phyloP scores from a whole-genome alignment of 2,888 invertebrate genomes.

The Pollenia labialis region DNA sequence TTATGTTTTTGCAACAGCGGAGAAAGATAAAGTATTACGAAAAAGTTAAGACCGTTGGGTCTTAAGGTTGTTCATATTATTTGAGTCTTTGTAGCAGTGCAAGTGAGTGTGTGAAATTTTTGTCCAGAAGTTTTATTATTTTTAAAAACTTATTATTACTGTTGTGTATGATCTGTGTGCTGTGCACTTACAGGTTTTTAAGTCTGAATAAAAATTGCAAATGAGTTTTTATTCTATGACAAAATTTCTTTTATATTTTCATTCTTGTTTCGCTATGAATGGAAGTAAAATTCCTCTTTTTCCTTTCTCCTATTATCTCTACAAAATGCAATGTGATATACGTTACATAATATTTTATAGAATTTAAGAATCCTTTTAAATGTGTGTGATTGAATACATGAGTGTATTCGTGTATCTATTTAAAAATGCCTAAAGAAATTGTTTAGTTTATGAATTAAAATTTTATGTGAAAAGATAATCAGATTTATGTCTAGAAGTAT shows the following conservation, averaged over 20 bases:
- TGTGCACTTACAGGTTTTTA: background rate
- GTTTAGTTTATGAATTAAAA: conserved; percentile 50
- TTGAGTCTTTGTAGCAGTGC: no score
- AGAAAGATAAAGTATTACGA: no score
- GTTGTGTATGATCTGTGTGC: background rate
- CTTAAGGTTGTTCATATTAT: no score
- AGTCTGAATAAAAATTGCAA: conserved; percentile 31
- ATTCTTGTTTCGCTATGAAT: conserved; percentile 22
- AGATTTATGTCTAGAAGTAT: conserved; percentile 24
- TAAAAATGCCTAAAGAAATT: conserved; percentile 52
- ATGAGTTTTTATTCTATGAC: background rate
- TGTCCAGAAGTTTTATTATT: conserved; percentile 9
- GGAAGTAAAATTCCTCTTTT: conserved; percentile 15
- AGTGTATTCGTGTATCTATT: background rate
- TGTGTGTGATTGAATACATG: background rate
- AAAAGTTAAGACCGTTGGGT: no score
- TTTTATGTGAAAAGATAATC: conserved; percentile 57
- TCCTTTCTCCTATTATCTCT: background rate
- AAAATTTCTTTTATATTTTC: background rate
- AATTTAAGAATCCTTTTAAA: background rate
- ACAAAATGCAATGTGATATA: conserved; percentile 4
- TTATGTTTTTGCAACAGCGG: no score
- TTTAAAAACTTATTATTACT: background rate
- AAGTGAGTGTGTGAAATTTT: no score
- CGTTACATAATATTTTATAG: no score